These are phyloP conservation scores for Zygogramma bicolorata DNA, from an alignment of 2,888 invertebrate species.

Conservation along the genomic window DNA sequence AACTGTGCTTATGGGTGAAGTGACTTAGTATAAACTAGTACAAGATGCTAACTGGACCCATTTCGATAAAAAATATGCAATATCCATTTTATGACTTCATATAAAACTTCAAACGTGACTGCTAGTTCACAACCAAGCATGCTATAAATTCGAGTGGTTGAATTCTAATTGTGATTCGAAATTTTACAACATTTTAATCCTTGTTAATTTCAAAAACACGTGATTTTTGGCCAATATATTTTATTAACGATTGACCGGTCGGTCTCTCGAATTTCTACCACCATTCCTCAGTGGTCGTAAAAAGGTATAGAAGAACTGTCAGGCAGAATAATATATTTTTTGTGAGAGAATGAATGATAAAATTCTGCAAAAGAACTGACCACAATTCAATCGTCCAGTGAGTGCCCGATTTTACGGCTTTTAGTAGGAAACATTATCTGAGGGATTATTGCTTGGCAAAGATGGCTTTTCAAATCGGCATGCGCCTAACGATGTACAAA, in stretches of 20 bases:
- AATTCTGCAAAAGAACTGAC: slow-evolving; percentile 40
- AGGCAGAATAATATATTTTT: slow-evolving; percentile 37
- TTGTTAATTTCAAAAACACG: slow-evolving; percentile 40
- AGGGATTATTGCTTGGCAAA: slow-evolving; percentile 12
- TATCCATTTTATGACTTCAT: slow-evolving; percentile 3
- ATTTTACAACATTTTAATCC: slow-evolving; percentile 46
- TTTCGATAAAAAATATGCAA: no score
- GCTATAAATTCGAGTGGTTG: slow-evolving; percentile 30
- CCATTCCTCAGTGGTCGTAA: slow-evolving; percentile 38
- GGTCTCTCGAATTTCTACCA: slow-evolving; percentile 41
- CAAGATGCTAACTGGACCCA: no score
- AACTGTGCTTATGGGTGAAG: no score
- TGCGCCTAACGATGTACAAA: slow-evolving; percentile 39
- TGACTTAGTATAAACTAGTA: no score
- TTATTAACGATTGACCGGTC: slow-evolving; percentile 38
- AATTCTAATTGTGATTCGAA: slow-evolving; percentile 20
- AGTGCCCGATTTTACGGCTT: slow-evolving; percentile 29
- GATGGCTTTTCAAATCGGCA: slow-evolving; percentile 42
- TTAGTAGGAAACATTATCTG: slow-evolving; percentile 27
- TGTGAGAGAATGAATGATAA: slow-evolving; percentile 35
- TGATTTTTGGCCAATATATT: slow-evolving; percentile 39
- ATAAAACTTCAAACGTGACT: slow-evolving; percentile 35
- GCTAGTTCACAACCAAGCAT: slow-evolving; percentile 27
- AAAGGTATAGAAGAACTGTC: slow-evolving; percentile 39
- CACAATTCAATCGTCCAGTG: slow-evolving; percentile 36